Base-by-base conservation (phyloP, 30 jellyfish, hydroid and myxozoan species). In the Catostylus mosaicus region DNA sequence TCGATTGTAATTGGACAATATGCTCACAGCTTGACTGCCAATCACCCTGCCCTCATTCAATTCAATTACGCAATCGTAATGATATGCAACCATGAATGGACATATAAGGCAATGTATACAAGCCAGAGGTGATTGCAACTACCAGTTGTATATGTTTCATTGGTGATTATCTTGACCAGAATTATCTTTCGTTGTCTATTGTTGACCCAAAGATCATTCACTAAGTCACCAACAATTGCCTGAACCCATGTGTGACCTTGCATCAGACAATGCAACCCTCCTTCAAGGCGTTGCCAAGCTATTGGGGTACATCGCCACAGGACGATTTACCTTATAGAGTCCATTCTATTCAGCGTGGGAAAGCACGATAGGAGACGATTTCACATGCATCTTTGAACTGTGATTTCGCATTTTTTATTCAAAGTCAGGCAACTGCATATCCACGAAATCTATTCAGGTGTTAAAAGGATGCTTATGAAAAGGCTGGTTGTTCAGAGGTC, bases 41-140 rank as follows among this genome's bases (percentile, higher is more conserved):
- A 37, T 34, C n/a, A n/a, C n/a, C n/a, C n/a, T n/a, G n/a, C n/a
- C 34, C 64, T 11, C 32, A 76, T 76, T 68, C 50, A 32, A 19
- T 29, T 20, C 59, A 22, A 57, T 76, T 76, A 70, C 88, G 76
- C 76, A 76, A 76, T 52, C 66, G 46, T 40, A 30, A 52, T 56
- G 54, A 33, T 29, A 37, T 20, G 64, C 57, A 22, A 76, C 88
- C 88, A 76, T 62, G 75, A 76, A 76, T 57, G 16, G 76, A 78
- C 88, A 24, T 76, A 76, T 76, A 48, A 76, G 88, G 88, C 67
- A 66, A 67, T 62, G 61, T 52, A 76, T 38, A 40, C 88, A 57
- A 76, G 76, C 88, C 64, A 62, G 38, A 35, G 2, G 19, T 29
- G 45, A 32, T 34, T 52, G 37, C 8, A 8, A 29, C 37, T 32